A percentile compares a stretch with the other conserved stretches of the same genome.
Conservation (phyloP, 2,113 vertebrate species). For the Saccopteryx leptura region DNA sequence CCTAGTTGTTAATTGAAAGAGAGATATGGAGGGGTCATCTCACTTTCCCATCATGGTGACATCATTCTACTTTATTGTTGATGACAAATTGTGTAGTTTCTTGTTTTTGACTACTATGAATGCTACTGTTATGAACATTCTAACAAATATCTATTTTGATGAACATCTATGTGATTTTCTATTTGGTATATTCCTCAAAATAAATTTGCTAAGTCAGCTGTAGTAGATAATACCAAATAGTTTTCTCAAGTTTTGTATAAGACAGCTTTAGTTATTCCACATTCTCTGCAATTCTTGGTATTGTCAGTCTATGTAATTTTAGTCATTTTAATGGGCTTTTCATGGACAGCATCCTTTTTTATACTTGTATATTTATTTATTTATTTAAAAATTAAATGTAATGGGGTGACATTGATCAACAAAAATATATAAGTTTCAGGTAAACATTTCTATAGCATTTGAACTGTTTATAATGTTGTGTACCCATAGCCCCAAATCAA, state of each 20-base stretch:
- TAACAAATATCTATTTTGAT: not conserved
- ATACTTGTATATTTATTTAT: too few relatives aligned
- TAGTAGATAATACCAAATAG: not conserved
- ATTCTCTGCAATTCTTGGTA: not conserved
- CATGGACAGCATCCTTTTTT: not conserved
- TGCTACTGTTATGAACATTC: not conserved
- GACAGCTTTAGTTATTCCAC: not conserved
- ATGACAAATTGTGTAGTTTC: not conserved
- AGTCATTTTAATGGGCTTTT: not conserved
- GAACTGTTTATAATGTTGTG: too few relatives aligned
- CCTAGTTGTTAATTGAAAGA: not conserved
- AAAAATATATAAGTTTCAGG: too few relatives aligned
- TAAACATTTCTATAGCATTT: too few relatives aligned
- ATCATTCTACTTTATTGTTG: not conserved
- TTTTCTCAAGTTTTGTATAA: not conserved
- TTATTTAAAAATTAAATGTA: too few relatives aligned
- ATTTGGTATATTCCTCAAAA: not conserved
- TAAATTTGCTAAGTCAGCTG: not conserved
- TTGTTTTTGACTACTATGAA: not conserved
- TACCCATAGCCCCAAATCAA: too few relatives aligned
- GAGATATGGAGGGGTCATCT: not conserved
- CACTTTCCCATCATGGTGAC: not conserved
- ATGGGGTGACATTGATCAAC: too few relatives aligned
- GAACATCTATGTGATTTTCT: not conserved
- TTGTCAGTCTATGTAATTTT: not conserved